Conservation (phyloP, 2,797 vertebrate species). For the Ciconia nigra region DNA sequence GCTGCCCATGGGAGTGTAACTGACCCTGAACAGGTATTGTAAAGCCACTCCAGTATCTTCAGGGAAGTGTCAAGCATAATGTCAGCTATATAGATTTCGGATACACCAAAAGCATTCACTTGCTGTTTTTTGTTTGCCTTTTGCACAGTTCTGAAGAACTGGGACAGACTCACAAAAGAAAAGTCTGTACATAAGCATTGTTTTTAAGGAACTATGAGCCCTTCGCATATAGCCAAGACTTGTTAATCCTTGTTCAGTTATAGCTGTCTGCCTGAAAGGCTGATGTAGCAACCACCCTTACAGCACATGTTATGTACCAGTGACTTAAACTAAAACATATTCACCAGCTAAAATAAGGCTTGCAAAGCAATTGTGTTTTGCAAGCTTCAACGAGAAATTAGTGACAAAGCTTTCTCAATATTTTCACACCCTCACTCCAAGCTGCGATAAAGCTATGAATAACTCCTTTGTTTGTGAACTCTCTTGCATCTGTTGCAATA, state of each 20-base stretch:
- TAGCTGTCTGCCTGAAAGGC: not conserved
- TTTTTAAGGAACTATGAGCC: not conserved
- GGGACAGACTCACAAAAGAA: not conserved
- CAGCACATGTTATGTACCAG: not conserved
- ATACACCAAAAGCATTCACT: not conserved
- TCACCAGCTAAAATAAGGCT: not conserved
- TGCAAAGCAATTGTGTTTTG: not conserved
- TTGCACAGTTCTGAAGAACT: not conserved
- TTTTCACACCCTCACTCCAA: conserved; percentile 10
- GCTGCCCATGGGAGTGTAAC: not conserved
- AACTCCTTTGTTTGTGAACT: conserved; percentile 5
- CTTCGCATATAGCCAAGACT: not conserved
- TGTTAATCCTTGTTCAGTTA: not conserved
- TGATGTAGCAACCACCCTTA: not conserved
- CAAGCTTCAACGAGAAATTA: conserved; percentile 25
- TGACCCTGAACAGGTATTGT: not conserved
- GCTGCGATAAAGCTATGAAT: not conserved
- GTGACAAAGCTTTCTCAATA: conserved; percentile 13
- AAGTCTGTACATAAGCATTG: not conserved
- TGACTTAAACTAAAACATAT: not conserved
- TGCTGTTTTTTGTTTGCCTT: not conserved
- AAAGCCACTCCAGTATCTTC: not conserved
- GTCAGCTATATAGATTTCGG: not conserved
- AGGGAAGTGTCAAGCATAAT: not conserved
- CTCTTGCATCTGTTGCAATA: not conserved